These are phyloP conservation scores for Alexandromys fortis DNA, from an alignment of 2,113 vertebrate species.

Conservation along the genomic window DNA sequence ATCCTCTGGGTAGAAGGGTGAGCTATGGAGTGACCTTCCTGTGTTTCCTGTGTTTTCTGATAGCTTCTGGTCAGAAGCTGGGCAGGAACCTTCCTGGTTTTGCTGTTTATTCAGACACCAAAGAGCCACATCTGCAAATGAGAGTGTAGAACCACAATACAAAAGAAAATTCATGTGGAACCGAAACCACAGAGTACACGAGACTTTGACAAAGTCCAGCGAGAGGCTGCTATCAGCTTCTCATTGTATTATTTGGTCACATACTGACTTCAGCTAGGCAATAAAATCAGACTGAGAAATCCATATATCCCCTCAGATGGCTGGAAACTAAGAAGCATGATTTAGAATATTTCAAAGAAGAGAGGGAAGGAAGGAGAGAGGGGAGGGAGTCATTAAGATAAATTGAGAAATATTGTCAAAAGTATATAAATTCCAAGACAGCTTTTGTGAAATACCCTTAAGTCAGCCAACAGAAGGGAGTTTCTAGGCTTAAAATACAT, in stretches of 20 bases:
- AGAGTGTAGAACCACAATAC: too few relatives aligned
- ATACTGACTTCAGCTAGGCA: neutral
- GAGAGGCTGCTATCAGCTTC: neutral
- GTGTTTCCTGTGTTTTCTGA: too few relatives aligned
- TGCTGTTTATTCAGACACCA: neutral
- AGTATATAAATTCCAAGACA: neutral
- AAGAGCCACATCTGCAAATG: neutral
- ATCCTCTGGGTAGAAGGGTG: too few relatives aligned
- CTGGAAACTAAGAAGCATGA: neutral
- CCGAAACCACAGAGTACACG: neutral
- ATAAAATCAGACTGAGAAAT: neutral
- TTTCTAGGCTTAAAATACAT: neutral
- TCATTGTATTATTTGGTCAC: neutral
- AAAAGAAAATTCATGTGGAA: neutral
- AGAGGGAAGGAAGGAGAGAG: neutral
- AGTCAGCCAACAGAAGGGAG: neutral
- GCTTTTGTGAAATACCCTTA: neutral
- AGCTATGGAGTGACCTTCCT: neutral
- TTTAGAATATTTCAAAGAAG: neutral
- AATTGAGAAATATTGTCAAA: slow-evolving; percentile 1
- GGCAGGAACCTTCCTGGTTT: too few relatives aligned
- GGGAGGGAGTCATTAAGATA: neutral
- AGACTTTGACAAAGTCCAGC: neutral
- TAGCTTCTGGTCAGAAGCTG: neutral
- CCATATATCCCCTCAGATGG: neutral